Evolutionary conservation across 2,113 vertebrate species (phyloP).

Genomic region (Chionomys nivalis): DNA sequence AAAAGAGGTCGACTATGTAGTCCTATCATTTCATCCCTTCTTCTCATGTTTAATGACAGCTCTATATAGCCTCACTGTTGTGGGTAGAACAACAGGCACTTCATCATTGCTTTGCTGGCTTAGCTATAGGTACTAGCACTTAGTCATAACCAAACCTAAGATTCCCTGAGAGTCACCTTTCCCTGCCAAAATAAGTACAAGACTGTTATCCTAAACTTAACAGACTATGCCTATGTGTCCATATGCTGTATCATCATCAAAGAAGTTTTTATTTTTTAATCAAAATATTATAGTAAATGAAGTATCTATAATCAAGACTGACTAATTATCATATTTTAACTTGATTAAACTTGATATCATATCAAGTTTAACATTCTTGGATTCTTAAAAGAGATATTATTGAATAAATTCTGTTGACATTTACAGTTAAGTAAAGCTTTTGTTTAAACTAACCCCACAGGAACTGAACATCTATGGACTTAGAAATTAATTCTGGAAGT

Average conservation of each 20-base stretch:
- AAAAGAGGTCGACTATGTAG: neutral
- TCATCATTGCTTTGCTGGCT: neutral
- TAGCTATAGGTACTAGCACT: neutral
- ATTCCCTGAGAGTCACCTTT: neutral
- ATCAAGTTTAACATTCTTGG: neutral
- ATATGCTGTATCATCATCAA: constrained; percentile 34
- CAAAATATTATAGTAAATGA: constrained; percentile 7
- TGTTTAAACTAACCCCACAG: neutral
- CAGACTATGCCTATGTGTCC: neutral
- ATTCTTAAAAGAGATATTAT: neutral
- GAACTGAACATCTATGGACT: neutral
- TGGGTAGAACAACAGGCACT: neutral
- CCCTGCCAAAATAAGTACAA: neutral
- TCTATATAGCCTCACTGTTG: neutral
- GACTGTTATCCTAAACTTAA: constrained; percentile 8
- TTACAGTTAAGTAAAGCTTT: neutral
- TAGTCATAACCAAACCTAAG: neutral
- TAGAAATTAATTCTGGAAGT: neutral
- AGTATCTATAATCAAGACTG: neutral
- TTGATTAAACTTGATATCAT: no score
- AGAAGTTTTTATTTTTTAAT: neutral
- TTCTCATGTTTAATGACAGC: neutral
- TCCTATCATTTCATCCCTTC: neutral
- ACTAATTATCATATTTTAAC: neutral
- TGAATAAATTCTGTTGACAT: neutral